A percentile compares a stretch with the other conserved stretches of the same genome.
Conservation (phyloP, 2,113 vertebrate genomes). For the Echinops telfairi region DNA sequence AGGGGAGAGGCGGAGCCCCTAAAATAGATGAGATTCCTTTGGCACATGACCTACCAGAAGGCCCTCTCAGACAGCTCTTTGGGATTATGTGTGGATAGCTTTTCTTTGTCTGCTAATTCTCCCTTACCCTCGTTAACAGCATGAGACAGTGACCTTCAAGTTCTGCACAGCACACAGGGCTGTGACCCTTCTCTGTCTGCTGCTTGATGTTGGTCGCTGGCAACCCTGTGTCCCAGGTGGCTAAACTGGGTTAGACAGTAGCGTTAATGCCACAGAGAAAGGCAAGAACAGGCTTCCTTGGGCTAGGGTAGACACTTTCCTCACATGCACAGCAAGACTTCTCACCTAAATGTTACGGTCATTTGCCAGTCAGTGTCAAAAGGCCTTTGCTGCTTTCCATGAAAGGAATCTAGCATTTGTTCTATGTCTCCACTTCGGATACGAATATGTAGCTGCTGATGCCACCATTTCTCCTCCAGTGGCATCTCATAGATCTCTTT, state of each 20-base stretch:
- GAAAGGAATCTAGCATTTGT: background rate
- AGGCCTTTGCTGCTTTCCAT: background rate
- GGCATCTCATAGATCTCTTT: background rate
- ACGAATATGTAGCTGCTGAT: background rate
- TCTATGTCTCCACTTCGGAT: background rate
- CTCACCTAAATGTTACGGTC: background rate
- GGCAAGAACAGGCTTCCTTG: background rate
- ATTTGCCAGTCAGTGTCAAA: background rate
- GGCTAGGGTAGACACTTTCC: background rate
- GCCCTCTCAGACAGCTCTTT: slow-evolving; percentile 6
- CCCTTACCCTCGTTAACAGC: background rate
- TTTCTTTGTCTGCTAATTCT: background rate
- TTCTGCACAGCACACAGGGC: background rate
- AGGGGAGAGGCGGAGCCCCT: background rate
- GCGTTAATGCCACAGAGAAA: background rate
- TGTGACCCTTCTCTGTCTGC: background rate
- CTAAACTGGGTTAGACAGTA: background rate
- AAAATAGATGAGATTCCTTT: slow-evolving; percentile 50
- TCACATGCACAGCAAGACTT: background rate
- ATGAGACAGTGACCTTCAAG: background rate
- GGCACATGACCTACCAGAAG: background rate
- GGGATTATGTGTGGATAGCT: background rate
- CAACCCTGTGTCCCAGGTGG: background rate
- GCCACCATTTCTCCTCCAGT: background rate
- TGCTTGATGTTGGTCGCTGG: background rate